Percentiles rank a stretch among this genome's conserved stretches.
phyloP scores from a whole-genome alignment of 2,888 invertebrate genomes.

The Volucella bombylans region DNA sequence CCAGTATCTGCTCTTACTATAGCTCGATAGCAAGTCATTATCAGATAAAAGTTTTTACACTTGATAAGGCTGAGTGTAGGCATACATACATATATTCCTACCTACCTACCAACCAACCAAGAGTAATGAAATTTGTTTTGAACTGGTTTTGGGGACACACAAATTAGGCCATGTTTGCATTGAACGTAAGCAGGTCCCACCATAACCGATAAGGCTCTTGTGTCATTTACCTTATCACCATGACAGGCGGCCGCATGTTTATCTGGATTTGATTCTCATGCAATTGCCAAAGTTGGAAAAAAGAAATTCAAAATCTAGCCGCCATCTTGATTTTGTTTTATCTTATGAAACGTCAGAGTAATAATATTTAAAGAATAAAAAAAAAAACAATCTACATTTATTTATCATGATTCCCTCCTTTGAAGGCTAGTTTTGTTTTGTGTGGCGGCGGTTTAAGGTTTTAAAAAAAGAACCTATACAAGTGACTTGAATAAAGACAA shows the following conservation, averaged over 20 bases:
- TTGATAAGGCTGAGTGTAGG: too few species aligned
- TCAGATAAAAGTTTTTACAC: constrained; percentile 17
- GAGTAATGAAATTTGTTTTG: too few species aligned
- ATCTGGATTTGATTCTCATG: neutral
- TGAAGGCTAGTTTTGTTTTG: constrained; percentile 13
- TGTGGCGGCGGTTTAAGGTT: neutral
- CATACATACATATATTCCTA: too few species aligned
- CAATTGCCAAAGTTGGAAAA: constrained; percentile 25
- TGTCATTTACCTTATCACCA: constrained; percentile 40
- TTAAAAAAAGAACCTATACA: constrained; percentile 7
- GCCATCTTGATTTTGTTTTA: too few species aligned
- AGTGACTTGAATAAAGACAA: constrained; percentile 1
- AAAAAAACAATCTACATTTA: neutral
- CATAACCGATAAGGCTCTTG: constrained; percentile 28
- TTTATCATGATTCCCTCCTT: constrained; percentile 20
- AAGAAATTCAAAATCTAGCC: neutral
- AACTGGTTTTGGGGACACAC: neutral
- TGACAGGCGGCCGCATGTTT: neutral
- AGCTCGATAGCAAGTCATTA: constrained; percentile 35
- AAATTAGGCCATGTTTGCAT: constrained; percentile 61
- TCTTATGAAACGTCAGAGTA: too few species aligned
- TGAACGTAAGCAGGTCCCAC: constrained; percentile 22
- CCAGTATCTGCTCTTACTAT: constrained; percentile 30
- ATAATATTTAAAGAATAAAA: neutral
- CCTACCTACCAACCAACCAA: too few species aligned